Conservation (phyloP, 2,888 invertebrate species). For the Sisyra terminalis region DNA sequence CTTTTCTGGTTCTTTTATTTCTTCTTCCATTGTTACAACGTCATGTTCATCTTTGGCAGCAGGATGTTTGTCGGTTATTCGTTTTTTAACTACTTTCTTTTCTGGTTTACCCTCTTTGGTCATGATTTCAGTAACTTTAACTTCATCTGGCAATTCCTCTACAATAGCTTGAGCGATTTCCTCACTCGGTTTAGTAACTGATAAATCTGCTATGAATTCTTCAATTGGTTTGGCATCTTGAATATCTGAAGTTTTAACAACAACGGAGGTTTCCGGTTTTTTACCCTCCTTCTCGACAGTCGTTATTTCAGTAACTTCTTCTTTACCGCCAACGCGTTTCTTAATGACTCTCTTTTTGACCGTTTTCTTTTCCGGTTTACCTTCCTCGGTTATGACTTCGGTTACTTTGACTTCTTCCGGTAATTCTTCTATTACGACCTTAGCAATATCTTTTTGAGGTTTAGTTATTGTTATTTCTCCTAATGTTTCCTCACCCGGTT, state of each 20-base stretch:
- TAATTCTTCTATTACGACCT: constrained; percentile 35
- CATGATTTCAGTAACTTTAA: constrained; percentile 20
- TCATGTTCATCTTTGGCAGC: constrained; percentile 10
- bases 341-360: constrained; percentile 10
- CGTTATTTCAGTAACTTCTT: constrained; percentile 12
- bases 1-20: constrained; percentile 5
- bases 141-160: constrained; percentile 23
- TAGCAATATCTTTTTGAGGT: constrained; percentile 18
- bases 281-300: constrained; percentile 21
- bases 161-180: constrained; percentile 14
- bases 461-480: no score
- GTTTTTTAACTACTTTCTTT: constrained; percentile 9
- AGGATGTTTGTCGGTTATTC: constrained; percentile 8
- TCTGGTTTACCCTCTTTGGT: constrained; percentile 16
- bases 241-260: constrained; percentile 10
- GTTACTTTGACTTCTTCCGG: constrained; percentile 24
- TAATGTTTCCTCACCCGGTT: constrained; percentile 14
- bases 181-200: constrained; percentile 9
- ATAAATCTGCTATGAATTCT: constrained; percentile 14
- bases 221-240: constrained; percentile 12
- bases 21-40: constrained; percentile 15
- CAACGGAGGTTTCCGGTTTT: constrained; percentile 17
- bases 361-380: constrained; percentile 10
- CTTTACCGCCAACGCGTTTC: constrained; percentile 12
- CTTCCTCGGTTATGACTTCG: constrained; percentile 12